Base-by-base conservation (phyloP, 1,140 invertebrate genomes). In the Drosophila chauvacae region DNA sequence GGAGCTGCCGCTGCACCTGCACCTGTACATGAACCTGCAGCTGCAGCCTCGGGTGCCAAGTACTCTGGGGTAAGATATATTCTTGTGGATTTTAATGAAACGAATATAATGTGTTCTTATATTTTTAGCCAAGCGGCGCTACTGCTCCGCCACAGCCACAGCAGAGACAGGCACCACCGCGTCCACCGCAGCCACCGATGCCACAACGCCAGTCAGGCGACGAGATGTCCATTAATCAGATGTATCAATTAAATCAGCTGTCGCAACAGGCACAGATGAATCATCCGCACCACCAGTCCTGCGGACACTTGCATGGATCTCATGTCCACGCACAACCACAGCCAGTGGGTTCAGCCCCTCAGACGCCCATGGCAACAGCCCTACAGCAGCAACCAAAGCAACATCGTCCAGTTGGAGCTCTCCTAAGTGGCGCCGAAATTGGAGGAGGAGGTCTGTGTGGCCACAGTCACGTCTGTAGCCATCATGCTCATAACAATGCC, bases 321-420 rank as follows among this genome's bases (percentile, higher is more conserved):
- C 53, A 39, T 37, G 53, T 55, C 35, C 53, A 55, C 3, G 14
- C 14, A 18, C 70, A 23, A 20, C 5, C n/a, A 11, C 48, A 42
- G 3, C 48, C 50, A 6, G 33, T 55, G 33, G 51, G 18, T 23
- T 7, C 47, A 11, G 20, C n/a, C 13, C 16, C 10, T 28, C 56
- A 44, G 16, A 41, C 64, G 45, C 28, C 33, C 35, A 10, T 56
- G 57, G 53, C 51, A n/a, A 2, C 28, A 7, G 6, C 39, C 14
- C 7, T 26, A 39, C 33, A 58, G 53, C 26, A 63, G 41, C 57
- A 64, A 7, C 59, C 58, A 18, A 47, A 70, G n/a, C 64, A 62
- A 62, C 42, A 13, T 20, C 30, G 56, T 9, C 3, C n/a, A 7
- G 64, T 3, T 16, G 56, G 23, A 10, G 13, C 42, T 6, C 44